Conservation (phyloP, 2,797 vertebrate genomes). For the Silurus aristotelis region DNA sequence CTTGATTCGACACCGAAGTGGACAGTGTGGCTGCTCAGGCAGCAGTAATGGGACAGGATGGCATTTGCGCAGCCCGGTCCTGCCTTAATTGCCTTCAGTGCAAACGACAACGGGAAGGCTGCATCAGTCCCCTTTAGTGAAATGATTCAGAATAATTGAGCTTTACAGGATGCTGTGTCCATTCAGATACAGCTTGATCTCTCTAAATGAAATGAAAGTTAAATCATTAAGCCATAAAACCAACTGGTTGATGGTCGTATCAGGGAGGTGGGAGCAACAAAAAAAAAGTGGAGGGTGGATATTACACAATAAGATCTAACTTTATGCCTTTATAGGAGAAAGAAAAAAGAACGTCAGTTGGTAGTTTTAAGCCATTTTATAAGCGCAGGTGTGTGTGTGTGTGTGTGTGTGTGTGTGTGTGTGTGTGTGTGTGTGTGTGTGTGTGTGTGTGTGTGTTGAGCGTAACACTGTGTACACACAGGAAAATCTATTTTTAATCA, state of each 20-base stretch:
- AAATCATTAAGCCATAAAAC: slow-evolving; percentile 70
- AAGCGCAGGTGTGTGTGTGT: not conserved
- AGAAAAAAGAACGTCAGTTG: not conserved
- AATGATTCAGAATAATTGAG: slow-evolving; percentile 81
- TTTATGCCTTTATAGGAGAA: slow-evolving; percentile 38
- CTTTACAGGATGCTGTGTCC: slow-evolving; percentile 64
- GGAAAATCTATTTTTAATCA: not conserved
- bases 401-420: slow-evolving; percentile 14
- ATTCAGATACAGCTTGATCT: slow-evolving; percentile 31
- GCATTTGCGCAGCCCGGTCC: slow-evolving; percentile 67
- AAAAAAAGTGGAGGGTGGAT: slow-evolving; percentile 27
- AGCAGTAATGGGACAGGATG: slow-evolving; percentile 60
- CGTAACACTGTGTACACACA: not conserved
- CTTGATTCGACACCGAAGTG: slow-evolving; percentile 60
- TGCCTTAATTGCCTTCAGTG: slow-evolving; percentile 66
- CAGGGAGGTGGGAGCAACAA: slow-evolving; percentile 41
- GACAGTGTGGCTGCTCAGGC: slow-evolving; percentile 61
- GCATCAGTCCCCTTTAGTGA: slow-evolving; percentile 75
- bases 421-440: slow-evolving; percentile 3
- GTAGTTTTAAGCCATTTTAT: slow-evolving; percentile 13
- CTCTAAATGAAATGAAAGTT: slow-evolving; percentile 59
- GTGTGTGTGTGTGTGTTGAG: not conserved
- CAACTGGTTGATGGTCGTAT: slow-evolving; percentile 49
- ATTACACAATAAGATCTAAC: slow-evolving; percentile 20
- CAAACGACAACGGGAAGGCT: slow-evolving; percentile 62